A percentile compares a stretch with the other conserved stretches of the same genome.
Conservation (phyloP, 2,113 vertebrate species). For the Vireo altiloquus region DNA sequence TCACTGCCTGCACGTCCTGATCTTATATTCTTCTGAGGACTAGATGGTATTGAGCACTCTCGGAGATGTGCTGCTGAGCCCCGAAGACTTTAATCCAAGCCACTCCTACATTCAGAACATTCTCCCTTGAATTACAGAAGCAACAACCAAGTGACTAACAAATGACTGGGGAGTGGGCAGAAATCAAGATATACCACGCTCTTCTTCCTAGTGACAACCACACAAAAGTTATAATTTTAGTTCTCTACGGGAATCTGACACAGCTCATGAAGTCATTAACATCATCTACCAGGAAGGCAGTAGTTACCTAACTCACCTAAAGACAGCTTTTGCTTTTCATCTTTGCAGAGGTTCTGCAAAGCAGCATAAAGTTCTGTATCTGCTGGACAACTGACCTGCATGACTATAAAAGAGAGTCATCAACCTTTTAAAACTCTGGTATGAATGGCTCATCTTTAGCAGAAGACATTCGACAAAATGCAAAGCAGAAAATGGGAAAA, state of each 20-base stretch:
- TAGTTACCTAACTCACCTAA: constrained; percentile 13
- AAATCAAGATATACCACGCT: constrained; percentile 6
- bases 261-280: not conserved
- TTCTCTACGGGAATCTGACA: constrained; percentile 16
- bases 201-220: constrained; percentile 44
- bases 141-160: constrained; percentile 38
- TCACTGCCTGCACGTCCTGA: not conserved
- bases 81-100: not conserved
- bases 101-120: not conserved
- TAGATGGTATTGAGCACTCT: not conserved
- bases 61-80: not conserved
- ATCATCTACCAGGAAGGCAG: not conserved
- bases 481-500: not conserved
- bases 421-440: not conserved
- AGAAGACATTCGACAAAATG: not conserved
- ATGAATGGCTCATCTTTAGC: not conserved
- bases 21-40: not conserved
- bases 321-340: not conserved
- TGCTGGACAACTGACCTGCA: not conserved
- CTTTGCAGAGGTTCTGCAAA: not conserved
- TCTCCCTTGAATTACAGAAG: not conserved
- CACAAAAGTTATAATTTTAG: constrained; percentile 47
- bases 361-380: not conserved
- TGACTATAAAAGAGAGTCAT: not conserved
- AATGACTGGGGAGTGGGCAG: not conserved